phyloP scores from a whole-genome alignment of 2,888 invertebrate genomes.

The Ctenicera cuprea region DNA sequence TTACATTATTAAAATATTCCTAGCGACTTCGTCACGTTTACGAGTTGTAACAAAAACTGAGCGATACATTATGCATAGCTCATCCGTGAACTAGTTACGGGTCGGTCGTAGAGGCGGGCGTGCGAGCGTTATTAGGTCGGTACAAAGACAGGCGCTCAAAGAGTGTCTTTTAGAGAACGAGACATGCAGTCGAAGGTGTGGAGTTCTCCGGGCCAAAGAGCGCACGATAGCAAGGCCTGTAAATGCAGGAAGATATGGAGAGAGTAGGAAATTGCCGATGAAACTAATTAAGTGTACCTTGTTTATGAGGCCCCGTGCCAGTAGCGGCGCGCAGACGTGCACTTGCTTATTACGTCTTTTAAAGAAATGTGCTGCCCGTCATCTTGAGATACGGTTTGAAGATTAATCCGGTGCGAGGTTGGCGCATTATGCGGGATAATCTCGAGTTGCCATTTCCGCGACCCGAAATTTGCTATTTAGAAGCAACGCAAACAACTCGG shows the following conservation, averaged over 20 bases:
- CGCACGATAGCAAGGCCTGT: conserved; percentile 1
- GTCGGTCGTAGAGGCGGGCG: conserved; percentile 55
- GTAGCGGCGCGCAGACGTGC: conserved; percentile 19
- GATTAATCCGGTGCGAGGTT: conserved; percentile 43
- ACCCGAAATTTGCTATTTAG: conserved; percentile 41
- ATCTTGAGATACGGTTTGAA: conserved; percentile 20
- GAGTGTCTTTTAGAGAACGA: conserved; percentile 35
- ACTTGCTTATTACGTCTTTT: conserved; percentile 17
- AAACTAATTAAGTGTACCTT: conserved; percentile 62
- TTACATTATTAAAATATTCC: conserved; percentile 63
- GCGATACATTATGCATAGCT: conserved; percentile 67
- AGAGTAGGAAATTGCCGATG: conserved; percentile 59
- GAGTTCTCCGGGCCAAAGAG: conserved; percentile 3
- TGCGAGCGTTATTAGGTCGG: conserved; percentile 56
- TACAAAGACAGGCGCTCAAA: conserved; percentile 55
- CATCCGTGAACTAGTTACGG: conserved; percentile 64
- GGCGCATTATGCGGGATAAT: conserved; percentile 42
- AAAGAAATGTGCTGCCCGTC: conserved; percentile 27
- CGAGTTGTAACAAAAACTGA: conserved; percentile 61
- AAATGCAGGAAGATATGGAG: conserved; percentile 49
- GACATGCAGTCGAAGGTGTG: conserved; percentile 39
- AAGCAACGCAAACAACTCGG: conserved; percentile 47
- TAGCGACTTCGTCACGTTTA: conserved; percentile 65
- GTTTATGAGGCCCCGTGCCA: conserved; percentile 57
- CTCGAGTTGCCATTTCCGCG: conserved; percentile 36